phyloP scores from a whole-genome alignment of 2,888 invertebrate species.

The Rhagonycha fulva region DNA sequence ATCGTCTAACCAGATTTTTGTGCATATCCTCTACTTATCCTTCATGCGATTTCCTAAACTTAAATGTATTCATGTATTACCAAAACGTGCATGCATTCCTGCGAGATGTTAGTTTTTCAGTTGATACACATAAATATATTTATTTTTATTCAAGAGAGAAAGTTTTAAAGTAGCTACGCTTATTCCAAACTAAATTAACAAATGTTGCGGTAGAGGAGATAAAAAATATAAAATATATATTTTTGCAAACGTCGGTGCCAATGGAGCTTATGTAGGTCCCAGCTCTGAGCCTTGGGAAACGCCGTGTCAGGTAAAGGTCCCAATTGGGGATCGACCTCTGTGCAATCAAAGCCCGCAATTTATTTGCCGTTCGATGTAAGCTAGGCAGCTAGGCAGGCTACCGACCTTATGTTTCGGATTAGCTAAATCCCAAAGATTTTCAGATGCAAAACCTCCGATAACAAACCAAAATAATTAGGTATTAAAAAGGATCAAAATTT shows the following conservation, averaged over 20 bases:
- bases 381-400: constrained; percentile 34
- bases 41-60: not conserved
- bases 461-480: constrained; percentile 42
- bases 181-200: not conserved
- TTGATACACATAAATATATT: not conserved
- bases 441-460: constrained; percentile 39
- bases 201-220: not conserved
- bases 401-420: constrained; percentile 34
- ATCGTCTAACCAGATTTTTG: not conserved
- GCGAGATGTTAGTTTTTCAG: not conserved
- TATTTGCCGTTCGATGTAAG: constrained; percentile 40
- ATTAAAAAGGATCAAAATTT: constrained; percentile 31
- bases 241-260: constrained; percentile 20
- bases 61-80: not conserved
- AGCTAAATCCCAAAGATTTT: constrained; percentile 31
- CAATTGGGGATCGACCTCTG: constrained; percentile 36
- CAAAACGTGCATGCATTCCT: not conserved
- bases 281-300: constrained; percentile 35
- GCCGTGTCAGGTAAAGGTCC: constrained; percentile 37
- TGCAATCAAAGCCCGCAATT: constrained; percentile 39
- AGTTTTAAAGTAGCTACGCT: not conserved
- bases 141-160: not conserved
- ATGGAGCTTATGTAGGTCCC: constrained; percentile 33
- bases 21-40: not conserved
- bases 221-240: constrained; percentile 11